Conservation (phyloP, 2,113 vertebrate species). For the Microtus richardsoni region DNA sequence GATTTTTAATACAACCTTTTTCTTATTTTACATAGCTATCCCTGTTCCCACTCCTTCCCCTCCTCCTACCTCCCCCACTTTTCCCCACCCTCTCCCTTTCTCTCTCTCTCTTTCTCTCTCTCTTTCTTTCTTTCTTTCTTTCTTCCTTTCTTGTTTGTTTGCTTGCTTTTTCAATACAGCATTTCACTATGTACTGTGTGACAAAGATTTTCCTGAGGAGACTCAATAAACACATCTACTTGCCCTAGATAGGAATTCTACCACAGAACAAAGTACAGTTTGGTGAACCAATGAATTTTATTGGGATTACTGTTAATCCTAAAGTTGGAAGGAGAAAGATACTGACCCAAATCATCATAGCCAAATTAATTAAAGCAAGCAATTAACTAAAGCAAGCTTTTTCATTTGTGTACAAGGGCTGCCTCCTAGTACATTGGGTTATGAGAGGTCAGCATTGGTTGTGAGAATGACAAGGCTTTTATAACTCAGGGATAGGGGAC, state of each 20-base stretch:
- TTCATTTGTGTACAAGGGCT: not conserved
- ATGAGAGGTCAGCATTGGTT: not conserved
- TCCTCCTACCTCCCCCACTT: no score
- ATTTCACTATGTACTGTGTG: not conserved
- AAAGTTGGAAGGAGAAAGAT: not conserved
- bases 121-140: not conserved
- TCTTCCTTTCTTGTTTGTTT: not conserved
- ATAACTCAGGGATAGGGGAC: not conserved
- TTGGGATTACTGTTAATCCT: not conserved
- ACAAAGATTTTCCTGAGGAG: not conserved
- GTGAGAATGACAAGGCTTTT: not conserved
- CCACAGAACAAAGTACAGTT: not conserved
- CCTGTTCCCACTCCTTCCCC: no score
- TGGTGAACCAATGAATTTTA: not conserved
- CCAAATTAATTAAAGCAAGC: not conserved
- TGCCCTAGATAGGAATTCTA: not conserved
- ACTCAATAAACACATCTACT: not conserved
- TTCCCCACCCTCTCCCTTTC: no score
- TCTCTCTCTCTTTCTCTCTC: fast-evolving
- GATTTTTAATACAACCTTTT: no score
- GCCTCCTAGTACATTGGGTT: not conserved
- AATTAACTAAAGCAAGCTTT: not conserved
- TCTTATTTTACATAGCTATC: no score
- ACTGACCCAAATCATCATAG: not conserved
- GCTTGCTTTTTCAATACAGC: not conserved